A percentile compares a stretch with the other conserved stretches of the same genome.
Conservation (phyloP, 2,113 vertebrate genomes). For the Paraplagusia blochii region DNA sequence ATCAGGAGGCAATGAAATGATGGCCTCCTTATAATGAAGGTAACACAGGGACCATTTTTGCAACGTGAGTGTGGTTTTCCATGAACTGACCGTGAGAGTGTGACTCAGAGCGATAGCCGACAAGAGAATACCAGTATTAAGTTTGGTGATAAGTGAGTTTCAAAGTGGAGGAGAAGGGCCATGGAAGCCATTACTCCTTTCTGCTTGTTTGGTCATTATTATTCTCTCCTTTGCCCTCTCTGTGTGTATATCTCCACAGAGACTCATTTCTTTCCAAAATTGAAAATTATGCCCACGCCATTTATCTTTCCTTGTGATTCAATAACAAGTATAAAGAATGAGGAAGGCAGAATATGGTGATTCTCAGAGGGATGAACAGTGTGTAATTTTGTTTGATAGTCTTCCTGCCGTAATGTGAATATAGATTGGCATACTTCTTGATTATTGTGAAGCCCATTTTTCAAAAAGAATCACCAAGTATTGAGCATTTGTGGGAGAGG, state of each 20-base stretch:
- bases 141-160: conserved; percentile 25
- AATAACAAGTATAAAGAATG: conserved; percentile 51
- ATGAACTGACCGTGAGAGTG: conserved; percentile 53
- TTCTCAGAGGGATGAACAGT: conserved; percentile 50
- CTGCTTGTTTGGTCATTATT: conserved; percentile 45
- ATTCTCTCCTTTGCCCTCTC: conserved; percentile 34
- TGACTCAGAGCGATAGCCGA: conserved; percentile 22
- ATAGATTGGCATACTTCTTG: conserved; percentile 59
- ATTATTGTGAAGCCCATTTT: conserved; percentile 62
- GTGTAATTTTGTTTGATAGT: conserved; percentile 57
- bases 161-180: conserved; percentile 8
- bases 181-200: conserved; percentile 19
- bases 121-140: conserved; percentile 11
- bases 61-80: conserved; percentile 47
- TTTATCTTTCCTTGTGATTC: conserved; percentile 59
- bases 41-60: conserved; percentile 42
- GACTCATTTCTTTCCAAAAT: conserved; percentile 56
- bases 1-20: too few species aligned
- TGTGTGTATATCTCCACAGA: conserved; percentile 32
- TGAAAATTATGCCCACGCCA: conserved; percentile 54
- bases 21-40: conserved; percentile 53
- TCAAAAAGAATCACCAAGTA: conserved; percentile 36
- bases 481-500: conserved; percentile 19
- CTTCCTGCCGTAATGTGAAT: conserved; percentile 58
- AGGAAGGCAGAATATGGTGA: conserved; percentile 24